Base-by-base conservation (phyloP, 2,888 invertebrate genomes). In the Sesamia inferens region DNA sequence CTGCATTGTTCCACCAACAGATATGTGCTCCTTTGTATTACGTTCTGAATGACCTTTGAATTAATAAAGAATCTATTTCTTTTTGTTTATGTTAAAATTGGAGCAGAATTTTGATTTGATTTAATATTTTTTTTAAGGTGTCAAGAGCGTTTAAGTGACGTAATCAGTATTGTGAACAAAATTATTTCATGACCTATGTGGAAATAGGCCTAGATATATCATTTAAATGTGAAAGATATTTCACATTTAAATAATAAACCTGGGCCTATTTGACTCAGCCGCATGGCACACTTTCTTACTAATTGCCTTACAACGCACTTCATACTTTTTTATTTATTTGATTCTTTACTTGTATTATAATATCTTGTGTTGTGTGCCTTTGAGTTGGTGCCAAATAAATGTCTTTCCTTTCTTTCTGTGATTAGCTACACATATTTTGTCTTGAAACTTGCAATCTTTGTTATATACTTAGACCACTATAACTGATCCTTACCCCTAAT, bases 1-100 rank as follows among this genome's bases (percentile, higher is more conserved):
- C 87, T 81, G 77, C 83, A 87, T 86, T 87, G 84, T 87, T 75
- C 74, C 44, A 63, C 63, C 68, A 78, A 83, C 79, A 73, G 77
- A 86, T 89, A 85, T 77, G 77, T 85, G 81, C 84, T 77, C 78
- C 82, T 84, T 86, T 85, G 84, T 87, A 76, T 87, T 84, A 86
- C 68, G 73, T 74, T 68, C 71, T 57, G 42, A 69, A 80, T 68
- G 86, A 87, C 88, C 85, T 85, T 86, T 83, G 79, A 72, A 78
- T 76, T 70, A 72, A 71, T 82, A 76, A 80, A 80, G 69, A 80
- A 68, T 75, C 58, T 69, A 69, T 82, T 71, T 66, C 5, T 48
- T 47, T 75, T 68, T 47, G 42, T 57, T 62, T 51, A 42, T 44
- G 44, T 68, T 62, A 42, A 58, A 76, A 64, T 55, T 82, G 59